A percentile compares a stretch with the other conserved stretches of the same genome.
Conservation (phyloP, 2,797 vertebrate genomes). For the Cirrhinus molitorella region DNA sequence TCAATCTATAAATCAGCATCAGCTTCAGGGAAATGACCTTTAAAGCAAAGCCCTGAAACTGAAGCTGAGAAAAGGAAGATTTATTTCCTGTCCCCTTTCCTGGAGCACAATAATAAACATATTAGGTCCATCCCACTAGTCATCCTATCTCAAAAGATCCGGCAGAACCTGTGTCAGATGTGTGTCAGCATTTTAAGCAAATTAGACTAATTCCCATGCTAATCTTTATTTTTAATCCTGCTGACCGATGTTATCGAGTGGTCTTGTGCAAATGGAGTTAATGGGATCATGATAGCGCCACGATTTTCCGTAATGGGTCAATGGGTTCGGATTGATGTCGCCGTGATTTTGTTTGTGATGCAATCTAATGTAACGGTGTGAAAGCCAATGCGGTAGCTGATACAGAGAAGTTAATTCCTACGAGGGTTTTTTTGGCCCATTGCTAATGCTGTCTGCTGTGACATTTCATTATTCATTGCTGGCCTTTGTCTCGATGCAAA, state of each 20-base stretch:
- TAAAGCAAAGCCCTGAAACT: slow-evolving; percentile 42
- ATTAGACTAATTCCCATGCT: slow-evolving; percentile 55
- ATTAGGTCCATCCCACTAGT: neutral
- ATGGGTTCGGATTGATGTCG: slow-evolving; percentile 39
- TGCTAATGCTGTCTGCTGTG: slow-evolving; percentile 25
- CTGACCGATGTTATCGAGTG: slow-evolving; percentile 44
- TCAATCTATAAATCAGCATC: slow-evolving; percentile 48
- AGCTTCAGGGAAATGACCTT: slow-evolving; percentile 49
- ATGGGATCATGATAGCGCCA: slow-evolving; percentile 56
- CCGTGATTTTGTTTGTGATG: slow-evolving; percentile 49
- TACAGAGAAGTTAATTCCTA: slow-evolving; percentile 43
- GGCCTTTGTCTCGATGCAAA: slow-evolving; percentile 30
- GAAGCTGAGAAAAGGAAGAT: slow-evolving; percentile 41
- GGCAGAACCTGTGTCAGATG: neutral
- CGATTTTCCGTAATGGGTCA: slow-evolving; percentile 57
- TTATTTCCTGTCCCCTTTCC: slow-evolving; percentile 26
- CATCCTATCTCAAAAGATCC: neutral
- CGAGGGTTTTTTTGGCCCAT: slow-evolving; percentile 22
- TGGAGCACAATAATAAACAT: slow-evolving; percentile 27
- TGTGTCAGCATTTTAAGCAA: slow-evolving; percentile 26
- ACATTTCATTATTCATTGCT: slow-evolving; percentile 38
- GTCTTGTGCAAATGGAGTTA: slow-evolving; percentile 49
- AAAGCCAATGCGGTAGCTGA: slow-evolving; percentile 19
- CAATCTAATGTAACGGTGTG: slow-evolving; percentile 33
- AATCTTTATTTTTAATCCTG: slow-evolving; percentile 57